phyloP scores from a whole-genome alignment of 2,888 invertebrate genomes.

The Cynaeus angustus region DNA sequence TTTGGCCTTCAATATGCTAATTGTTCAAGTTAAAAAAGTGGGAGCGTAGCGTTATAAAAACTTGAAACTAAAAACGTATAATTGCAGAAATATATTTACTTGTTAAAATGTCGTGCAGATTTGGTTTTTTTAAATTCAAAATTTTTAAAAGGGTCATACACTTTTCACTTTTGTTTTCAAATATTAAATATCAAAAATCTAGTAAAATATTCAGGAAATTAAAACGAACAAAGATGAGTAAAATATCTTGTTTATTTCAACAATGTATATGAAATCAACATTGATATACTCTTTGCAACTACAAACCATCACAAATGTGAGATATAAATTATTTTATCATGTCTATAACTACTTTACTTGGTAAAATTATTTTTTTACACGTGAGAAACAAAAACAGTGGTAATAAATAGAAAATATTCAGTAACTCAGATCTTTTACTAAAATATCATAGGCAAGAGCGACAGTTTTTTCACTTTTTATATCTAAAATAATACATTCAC shows the following conservation, averaged over 20 bases:
- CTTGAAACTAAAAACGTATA: too few species aligned
- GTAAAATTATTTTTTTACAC: constrained; percentile 31
- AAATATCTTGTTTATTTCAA: constrained; percentile 58
- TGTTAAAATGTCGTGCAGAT: too few species aligned
- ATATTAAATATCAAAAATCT: too few species aligned
- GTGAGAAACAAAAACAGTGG: constrained; percentile 21
- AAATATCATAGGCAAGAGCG: constrained; percentile 48
- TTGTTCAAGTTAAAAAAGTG: too few species aligned
- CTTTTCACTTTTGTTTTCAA: too few species aligned
- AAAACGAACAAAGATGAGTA: constrained; percentile 31
- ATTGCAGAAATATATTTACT: too few species aligned
- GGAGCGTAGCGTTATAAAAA: too few species aligned
- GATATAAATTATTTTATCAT: constrained; percentile 43
- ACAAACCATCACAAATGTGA: constrained; percentile 54
- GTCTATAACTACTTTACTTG: constrained; percentile 18
- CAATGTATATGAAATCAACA: constrained; percentile 61
- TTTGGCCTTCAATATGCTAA: background rate
- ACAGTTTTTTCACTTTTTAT: constrained; percentile 43
- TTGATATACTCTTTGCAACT: constrained; percentile 53
- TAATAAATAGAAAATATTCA: constrained; percentile 40
- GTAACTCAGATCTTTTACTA: constrained; percentile 27
- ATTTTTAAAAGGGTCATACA: too few species aligned
- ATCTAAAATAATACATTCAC: constrained; percentile 47
- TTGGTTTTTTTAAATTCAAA: too few species aligned
- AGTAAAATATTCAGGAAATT: background rate